phyloP scores from a whole-genome alignment of 2,888 invertebrate genomes.

The Diaperis boleti region DNA sequence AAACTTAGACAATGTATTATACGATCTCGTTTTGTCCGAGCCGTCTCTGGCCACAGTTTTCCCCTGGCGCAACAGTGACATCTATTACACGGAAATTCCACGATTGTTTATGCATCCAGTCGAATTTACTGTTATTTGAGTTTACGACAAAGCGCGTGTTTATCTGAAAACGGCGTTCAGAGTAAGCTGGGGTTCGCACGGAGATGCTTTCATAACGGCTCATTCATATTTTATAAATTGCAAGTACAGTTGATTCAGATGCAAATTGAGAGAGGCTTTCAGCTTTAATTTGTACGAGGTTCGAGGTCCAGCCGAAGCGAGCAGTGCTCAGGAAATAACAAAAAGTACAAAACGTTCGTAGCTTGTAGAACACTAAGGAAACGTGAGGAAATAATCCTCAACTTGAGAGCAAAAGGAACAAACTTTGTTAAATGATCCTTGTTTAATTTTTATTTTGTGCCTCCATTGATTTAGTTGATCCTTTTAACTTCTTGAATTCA shows the following conservation, averaged over 20 bases:
- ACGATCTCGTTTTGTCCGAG: neutral
- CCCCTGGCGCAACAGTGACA: neutral
- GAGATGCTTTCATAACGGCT: neutral
- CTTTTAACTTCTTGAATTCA: neutral
- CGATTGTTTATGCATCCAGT: neutral
- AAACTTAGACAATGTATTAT: constrained; percentile 8
- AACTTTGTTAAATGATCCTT: too few species aligned
- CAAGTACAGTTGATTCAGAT: constrained; percentile 12
- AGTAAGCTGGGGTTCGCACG: neutral
- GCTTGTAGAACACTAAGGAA: neutral
- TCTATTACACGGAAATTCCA: neutral
- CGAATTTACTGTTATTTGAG: neutral
- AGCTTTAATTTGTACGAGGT: neutral
- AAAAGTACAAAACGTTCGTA: neutral
- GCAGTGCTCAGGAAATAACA: neutral
- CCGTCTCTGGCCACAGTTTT: too few species aligned
- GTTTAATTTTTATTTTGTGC: too few species aligned
- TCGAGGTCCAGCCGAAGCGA: constrained; percentile 1
- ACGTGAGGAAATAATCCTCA: too few species aligned
- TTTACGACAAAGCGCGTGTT: constrained; percentile 6
- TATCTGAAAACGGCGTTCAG: neutral
- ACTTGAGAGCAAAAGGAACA: too few species aligned
- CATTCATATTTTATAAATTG: constrained; percentile 12
- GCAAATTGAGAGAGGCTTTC: constrained; percentile 10
- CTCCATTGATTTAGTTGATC: too few species aligned